Percentiles rank a stretch among this genome's conserved stretches.
Conservation (phyloP, 2,113 vertebrate species). For the Takifugu bimaculatus region DNA sequence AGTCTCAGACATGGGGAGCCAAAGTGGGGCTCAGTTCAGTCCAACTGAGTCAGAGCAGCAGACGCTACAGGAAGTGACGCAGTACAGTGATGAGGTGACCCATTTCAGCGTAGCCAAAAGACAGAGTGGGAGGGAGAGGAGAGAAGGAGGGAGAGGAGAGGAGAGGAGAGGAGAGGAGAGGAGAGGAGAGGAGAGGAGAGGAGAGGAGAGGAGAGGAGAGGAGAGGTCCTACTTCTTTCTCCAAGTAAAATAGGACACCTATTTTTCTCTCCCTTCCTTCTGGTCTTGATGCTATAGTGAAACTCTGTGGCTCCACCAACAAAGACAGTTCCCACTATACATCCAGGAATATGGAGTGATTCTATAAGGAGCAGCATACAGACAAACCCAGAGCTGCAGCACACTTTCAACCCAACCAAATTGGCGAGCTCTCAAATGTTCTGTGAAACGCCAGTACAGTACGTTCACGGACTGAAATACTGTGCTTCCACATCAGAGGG, state of each 20-base stretch:
- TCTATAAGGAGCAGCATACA: slow-evolving; percentile 16
- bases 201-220: slow-evolving; percentile 11
- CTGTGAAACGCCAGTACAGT: slow-evolving; percentile 14
- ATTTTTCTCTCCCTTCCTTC: slow-evolving; percentile 56
- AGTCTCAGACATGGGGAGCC: slow-evolving; percentile 8
- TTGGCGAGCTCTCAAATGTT: slow-evolving; percentile 6
- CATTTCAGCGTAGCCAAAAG: slow-evolving; percentile 51
- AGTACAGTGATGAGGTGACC: slow-evolving; percentile 41
- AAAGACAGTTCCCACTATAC: slow-evolving; percentile 39
- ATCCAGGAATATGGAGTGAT: slow-evolving; percentile 12
- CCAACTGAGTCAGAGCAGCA: slow-evolving; percentile 34
- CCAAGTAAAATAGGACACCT: slow-evolving; percentile 61
- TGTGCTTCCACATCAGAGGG: slow-evolving; percentile 8
- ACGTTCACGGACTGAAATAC: slow-evolving; percentile 13
- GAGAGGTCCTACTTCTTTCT: slow-evolving; percentile 36
- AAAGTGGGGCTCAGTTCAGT: slow-evolving; percentile 22
- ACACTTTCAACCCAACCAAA: slow-evolving; percentile 15
- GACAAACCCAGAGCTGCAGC: slow-evolving; percentile 7
- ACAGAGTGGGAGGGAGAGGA: slow-evolving; percentile 7
- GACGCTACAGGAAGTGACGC: slow-evolving; percentile 27
- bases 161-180: not conserved
- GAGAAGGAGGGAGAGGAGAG: slow-evolving; percentile 2
- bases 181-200: not conserved
- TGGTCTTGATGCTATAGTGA: slow-evolving; percentile 48
- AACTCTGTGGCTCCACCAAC: slow-evolving; percentile 26